Evolutionary conservation across 2,797 vertebrate genomes (phyloP).

Genomic region (Odontamblyopus rebecca): DNA sequence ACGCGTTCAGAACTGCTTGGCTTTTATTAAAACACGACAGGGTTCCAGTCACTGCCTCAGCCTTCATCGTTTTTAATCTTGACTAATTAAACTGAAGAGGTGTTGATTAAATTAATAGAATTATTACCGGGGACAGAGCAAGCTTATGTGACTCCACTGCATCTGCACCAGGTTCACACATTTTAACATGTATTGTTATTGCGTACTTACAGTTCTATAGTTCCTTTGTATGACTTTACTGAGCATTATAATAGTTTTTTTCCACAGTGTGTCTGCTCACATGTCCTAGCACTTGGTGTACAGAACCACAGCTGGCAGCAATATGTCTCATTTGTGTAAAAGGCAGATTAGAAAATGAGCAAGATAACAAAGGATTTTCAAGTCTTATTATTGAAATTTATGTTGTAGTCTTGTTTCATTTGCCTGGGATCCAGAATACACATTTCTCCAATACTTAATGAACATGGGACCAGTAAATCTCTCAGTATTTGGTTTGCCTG

Average conservation of each 20-base stretch:
- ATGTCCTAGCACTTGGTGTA: not conserved
- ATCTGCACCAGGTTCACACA: conserved; percentile 41
- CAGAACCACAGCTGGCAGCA: not conserved
- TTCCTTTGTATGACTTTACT: not conserved
- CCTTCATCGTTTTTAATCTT: conserved; percentile 63
- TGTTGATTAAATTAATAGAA: conserved; percentile 56
- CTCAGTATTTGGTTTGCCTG: too few relatives aligned
- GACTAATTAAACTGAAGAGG: conserved; percentile 67
- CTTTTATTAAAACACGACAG: conserved; percentile 65
- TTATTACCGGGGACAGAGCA: conserved; percentile 41
- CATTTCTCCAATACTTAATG: too few relatives aligned
- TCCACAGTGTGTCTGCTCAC: not conserved
- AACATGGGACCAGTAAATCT: too few relatives aligned
- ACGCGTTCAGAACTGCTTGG: conserved; percentile 54
- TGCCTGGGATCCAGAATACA: too few relatives aligned
- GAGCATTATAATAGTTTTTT: not conserved
- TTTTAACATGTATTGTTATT: not conserved
- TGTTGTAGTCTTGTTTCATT: not conserved
- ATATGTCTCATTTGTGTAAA: not conserved
- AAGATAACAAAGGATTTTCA: not conserved
- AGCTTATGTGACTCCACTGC: conserved; percentile 32
- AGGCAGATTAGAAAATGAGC: too few relatives aligned
- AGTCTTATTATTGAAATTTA: not conserved
- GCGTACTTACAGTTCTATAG: not conserved
- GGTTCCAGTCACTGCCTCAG: conserved; percentile 47